These are phyloP conservation scores for Leptodirus hochenwartii DNA, from an alignment of 2,888 invertebrate species.

Conservation along the genomic window DNA sequence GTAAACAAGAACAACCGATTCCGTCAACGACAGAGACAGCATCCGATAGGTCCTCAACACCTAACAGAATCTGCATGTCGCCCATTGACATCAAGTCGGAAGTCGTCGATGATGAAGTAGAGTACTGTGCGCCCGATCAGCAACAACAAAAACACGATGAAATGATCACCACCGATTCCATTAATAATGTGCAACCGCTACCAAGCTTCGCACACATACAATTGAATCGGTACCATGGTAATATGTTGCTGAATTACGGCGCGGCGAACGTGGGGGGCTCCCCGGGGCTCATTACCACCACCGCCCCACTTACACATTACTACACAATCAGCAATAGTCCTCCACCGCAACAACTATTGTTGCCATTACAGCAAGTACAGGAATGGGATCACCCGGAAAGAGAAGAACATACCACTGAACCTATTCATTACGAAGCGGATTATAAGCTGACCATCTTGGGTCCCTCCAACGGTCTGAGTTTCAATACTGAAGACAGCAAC, in stretches of 20 bases:
- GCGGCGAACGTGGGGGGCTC: slow-evolving; percentile 65
- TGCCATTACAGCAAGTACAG: slow-evolving; percentile 9
- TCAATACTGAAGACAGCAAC: neutral
- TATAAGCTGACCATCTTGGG: slow-evolving; percentile 28
- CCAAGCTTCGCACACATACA: slow-evolving; percentile 50
- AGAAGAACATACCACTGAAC: slow-evolving; percentile 4
- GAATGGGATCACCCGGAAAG: slow-evolving; percentile 3
- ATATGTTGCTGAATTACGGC: slow-evolving; percentile 30
- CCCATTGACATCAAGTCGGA: slow-evolving; percentile 13
- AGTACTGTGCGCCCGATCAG: slow-evolving; percentile 12
- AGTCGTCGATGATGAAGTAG: slow-evolving; percentile 4
- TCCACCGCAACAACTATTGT: slow-evolving; percentile 9
- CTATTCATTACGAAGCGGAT: slow-evolving; percentile 11
- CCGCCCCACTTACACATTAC: too few species aligned
- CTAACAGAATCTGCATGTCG: slow-evolving; percentile 9
- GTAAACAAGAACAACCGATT: slow-evolving; percentile 29
- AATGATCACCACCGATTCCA: too few species aligned
- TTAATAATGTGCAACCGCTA: slow-evolving; percentile 38
- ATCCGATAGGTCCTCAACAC: slow-evolving; percentile 20
- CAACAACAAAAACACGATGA: too few species aligned
- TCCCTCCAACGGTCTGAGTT: slow-evolving; percentile 13
- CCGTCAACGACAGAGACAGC: slow-evolving; percentile 6
- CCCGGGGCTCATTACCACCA: slow-evolving; percentile 33
- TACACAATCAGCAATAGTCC: slow-evolving; percentile 11
- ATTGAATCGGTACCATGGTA: slow-evolving; percentile 22